A percentile compares a stretch with the other conserved stretches of the same genome.
Conservation (phyloP, 2,113 vertebrate genomes). For the Microtus richardsoni region DNA sequence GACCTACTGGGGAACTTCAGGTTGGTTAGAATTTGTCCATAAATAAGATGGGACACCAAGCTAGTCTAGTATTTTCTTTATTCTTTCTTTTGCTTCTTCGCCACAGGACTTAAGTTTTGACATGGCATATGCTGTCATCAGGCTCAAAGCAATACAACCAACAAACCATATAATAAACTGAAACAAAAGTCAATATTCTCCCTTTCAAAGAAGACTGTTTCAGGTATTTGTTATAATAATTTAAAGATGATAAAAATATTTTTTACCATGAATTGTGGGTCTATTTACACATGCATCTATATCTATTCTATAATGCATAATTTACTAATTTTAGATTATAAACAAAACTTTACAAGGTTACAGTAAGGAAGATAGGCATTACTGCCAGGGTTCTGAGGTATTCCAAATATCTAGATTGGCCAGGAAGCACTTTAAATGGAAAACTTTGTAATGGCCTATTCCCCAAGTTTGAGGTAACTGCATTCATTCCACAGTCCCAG, state of each 20-base stretch:
- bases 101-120: background rate
- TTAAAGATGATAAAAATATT: background rate
- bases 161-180: background rate
- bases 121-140: background rate
- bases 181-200: background rate
- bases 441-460: slow-evolving; percentile 74
- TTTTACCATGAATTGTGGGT: background rate
- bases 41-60: background rate
- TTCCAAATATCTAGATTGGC: slow-evolving; percentile 68
- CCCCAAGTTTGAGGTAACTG: slow-evolving; percentile 75
- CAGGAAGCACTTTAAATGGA: slow-evolving; percentile 78
- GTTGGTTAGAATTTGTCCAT: fast-evolving
- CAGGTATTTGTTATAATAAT: background rate
- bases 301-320: background rate
- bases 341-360: slow-evolving; percentile 21
- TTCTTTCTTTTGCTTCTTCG: background rate
- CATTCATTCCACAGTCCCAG: slow-evolving; percentile 82
- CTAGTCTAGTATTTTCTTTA: background rate
- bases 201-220: background rate
- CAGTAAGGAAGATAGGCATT: slow-evolving; percentile 74
- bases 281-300: background rate
- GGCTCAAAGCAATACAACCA: background rate
- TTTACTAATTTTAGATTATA: slow-evolving; percentile 63
- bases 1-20: too few species aligned
- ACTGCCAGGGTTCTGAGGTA: slow-evolving; percentile 63